Evolutionary conservation across 2,113 vertebrate species (phyloP).

Genomic region (Oostethus manadensis): DNA sequence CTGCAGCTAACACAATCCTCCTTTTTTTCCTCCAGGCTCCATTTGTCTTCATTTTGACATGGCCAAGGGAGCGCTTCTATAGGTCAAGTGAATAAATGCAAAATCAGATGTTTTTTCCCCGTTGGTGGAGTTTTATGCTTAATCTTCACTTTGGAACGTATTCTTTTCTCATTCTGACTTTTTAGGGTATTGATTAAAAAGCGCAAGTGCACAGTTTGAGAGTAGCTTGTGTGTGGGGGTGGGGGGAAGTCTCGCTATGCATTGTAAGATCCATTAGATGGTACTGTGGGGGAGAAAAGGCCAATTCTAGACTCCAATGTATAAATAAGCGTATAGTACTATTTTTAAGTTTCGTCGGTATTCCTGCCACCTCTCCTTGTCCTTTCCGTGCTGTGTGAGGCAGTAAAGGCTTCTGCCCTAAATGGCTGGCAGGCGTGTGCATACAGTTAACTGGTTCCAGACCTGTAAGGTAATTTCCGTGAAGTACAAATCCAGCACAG

Average conservation of each 20-base stretch:
- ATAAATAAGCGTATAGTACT: background rate
- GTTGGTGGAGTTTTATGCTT: background rate
- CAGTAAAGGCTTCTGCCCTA: too few species aligned
- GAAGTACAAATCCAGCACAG: too few species aligned
- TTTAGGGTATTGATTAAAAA: background rate
- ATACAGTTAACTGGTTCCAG: too few species aligned
- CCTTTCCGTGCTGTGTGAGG: background rate
- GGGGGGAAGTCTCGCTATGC: background rate
- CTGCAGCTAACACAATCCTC: conserved; percentile 29
- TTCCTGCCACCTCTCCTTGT: background rate
- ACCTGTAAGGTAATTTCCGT: too few species aligned
- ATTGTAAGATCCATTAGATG: background rate
- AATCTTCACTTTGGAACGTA: background rate
- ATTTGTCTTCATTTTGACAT: conserved; percentile 38
- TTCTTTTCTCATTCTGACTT: background rate
- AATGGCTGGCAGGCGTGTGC: background rate
- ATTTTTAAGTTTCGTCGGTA: too few species aligned
- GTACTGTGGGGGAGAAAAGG: background rate
- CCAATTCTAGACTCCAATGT: too few species aligned
- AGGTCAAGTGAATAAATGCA: conserved; percentile 1
- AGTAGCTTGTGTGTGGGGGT: too few species aligned
- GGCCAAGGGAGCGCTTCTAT: background rate
- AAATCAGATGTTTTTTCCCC: background rate
- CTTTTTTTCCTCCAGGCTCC: background rate
- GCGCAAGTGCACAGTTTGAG: background rate